These are phyloP conservation scores for Motacilla alba DNA, from an alignment of 2,113 vertebrate genomes.

Conservation along the genomic window DNA sequence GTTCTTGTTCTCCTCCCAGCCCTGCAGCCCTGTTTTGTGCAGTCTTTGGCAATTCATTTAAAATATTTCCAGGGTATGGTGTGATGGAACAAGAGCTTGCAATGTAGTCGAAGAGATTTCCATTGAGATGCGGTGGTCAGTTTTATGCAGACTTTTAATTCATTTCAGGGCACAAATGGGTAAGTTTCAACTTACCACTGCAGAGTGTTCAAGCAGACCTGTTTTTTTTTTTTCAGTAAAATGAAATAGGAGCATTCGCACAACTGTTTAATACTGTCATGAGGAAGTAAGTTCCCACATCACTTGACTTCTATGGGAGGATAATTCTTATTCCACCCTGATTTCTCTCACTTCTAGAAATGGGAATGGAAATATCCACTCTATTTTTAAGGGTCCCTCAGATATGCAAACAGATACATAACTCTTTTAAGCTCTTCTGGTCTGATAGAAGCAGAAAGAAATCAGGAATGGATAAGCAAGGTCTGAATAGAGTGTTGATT, in stretches of 20 bases:
- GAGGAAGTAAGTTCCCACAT: neutral
- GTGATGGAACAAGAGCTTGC: neutral
- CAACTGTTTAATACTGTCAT: neutral
- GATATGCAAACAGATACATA: neutral
- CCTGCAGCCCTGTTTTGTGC: neutral
- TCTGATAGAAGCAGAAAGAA: neutral
- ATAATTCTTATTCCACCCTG: neutral
- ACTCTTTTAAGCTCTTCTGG: neutral
- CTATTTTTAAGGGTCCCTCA: neutral
- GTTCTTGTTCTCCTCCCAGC: neutral
- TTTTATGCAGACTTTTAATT: neutral
- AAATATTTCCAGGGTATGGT: neutral
- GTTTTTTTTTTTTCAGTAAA: neutral
- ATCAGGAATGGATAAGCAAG: neutral
- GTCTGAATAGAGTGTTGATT: neutral
- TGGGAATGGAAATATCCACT: neutral
- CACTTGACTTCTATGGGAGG: neutral
- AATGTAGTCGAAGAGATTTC: neutral
- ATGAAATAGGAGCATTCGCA: neutral
- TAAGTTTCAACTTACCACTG: neutral
- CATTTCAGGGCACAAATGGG: neutral
- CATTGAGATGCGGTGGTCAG: neutral
- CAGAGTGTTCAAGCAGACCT: neutral
- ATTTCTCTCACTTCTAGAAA: slow-evolving; percentile 3
- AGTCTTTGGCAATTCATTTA: neutral